phyloP scores from a whole-genome alignment of 1,140 invertebrate species.

The Nasonia longicornis region DNA sequence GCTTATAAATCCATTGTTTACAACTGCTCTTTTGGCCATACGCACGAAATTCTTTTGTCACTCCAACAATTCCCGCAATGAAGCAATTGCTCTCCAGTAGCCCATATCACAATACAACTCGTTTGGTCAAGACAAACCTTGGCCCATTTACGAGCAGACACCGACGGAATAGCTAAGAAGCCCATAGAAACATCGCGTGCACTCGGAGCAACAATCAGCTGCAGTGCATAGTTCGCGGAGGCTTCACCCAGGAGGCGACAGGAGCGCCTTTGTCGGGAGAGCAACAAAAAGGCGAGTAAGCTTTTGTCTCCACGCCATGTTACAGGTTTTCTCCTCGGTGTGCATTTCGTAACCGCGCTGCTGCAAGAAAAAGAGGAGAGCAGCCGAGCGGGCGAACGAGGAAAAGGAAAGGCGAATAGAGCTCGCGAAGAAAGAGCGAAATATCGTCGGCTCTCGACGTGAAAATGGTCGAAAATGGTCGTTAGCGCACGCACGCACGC shows the following conservation, averaged over 20 bases:
- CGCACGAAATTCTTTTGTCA: neutral
- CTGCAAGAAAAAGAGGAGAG: conserved; percentile 12
- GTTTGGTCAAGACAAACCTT: neutral
- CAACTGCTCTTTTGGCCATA: neutral
- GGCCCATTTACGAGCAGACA: neutral
- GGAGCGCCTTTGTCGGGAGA: neutral
- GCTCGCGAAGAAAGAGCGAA: neutral
- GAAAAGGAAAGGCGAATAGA: neutral
- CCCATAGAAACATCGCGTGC: neutral
- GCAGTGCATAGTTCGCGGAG: neutral
- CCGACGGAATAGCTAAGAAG: neutral
- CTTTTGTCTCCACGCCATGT: conserved; percentile 12
- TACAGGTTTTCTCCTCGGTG: neutral
- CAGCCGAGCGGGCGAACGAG: conserved; percentile 23
- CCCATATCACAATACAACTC: neutral
- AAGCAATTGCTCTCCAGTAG: neutral
- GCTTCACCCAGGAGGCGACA: neutral
- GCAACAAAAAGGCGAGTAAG: neutral
- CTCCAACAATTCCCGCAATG: neutral
- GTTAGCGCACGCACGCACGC: no score
- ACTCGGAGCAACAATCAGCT: neutral
- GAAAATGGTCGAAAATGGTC: neutral
- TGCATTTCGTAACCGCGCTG: conserved; percentile 25
- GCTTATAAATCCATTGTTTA: neutral
- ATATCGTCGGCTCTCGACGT: neutral